Conservation (phyloP, 2,113 vertebrate genomes). For the Phylloscopus whistleri region DNA sequence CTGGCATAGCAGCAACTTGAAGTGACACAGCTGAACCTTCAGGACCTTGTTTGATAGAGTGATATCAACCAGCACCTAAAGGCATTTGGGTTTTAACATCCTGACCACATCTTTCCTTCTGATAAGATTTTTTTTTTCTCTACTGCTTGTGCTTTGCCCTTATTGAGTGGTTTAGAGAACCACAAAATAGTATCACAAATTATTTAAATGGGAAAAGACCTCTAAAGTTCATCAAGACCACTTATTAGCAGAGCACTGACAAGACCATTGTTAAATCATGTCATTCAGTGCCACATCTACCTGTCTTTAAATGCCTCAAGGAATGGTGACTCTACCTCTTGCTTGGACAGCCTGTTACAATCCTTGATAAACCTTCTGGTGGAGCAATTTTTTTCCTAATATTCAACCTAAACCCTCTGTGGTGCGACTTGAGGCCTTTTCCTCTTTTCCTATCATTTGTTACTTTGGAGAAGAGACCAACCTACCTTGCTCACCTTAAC, state of each 20-base stretch:
- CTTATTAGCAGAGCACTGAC: neutral
- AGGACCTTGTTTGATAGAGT: neutral
- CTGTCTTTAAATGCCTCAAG: neutral
- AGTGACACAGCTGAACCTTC: neutral
- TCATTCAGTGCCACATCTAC: neutral
- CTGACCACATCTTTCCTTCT: neutral
- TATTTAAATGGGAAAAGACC: neutral
- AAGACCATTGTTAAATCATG: neutral
- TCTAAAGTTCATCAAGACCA: neutral
- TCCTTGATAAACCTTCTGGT: neutral
- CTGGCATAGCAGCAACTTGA: neutral
- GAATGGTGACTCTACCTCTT: neutral
- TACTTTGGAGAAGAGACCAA: neutral
- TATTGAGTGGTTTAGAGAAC: neutral
- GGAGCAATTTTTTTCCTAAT: neutral
- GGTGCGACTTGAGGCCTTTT: neutral
- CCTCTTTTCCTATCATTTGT: neutral
- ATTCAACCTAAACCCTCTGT: neutral
- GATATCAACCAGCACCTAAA: neutral
- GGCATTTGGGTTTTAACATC: neutral
- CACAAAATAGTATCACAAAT: accelerated
- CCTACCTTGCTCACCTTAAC: neutral
- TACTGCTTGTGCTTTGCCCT: neutral
- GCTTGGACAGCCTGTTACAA: neutral
- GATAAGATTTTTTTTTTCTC: neutral